Evolutionary conservation across 2,113 vertebrate genomes (phyloP).

Genomic region (Ondatra zibethicus): DNA sequence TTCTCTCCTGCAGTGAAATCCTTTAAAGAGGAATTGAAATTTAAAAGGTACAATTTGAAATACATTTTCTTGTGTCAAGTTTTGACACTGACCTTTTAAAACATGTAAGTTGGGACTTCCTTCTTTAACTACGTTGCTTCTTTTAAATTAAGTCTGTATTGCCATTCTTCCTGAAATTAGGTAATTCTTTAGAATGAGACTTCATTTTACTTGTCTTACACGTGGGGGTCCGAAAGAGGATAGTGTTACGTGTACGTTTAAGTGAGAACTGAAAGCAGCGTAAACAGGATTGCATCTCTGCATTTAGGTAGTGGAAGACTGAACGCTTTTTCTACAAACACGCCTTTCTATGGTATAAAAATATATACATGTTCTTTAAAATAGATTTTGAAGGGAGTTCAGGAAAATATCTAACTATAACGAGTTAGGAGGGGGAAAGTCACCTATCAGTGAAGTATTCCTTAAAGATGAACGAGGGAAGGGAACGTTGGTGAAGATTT

Average conservation of each 20-base stretch:
- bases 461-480: background rate
- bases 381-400: background rate
- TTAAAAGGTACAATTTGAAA: constrained; percentile 78
- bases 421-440: background rate
- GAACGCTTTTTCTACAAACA: background rate
- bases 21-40: constrained; percentile 74
- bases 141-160: constrained; percentile 72
- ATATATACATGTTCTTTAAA: background rate
- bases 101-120: constrained; percentile 60
- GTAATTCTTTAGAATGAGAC: constrained; percentile 35
- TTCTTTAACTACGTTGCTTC: constrained; percentile 70
- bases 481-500: background rate
- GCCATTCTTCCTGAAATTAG: constrained; percentile 62
- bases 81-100: constrained; percentile 82
- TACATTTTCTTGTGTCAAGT: constrained; percentile 77
- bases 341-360: background rate
- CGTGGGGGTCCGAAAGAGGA: background rate
- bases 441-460: background rate
- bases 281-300: background rate
- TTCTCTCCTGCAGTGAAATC: constrained; percentile 64
- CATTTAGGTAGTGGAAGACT: background rate
- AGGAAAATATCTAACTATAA: background rate
- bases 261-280: background rate
- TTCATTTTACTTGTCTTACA: constrained; percentile 35
- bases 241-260: background rate